Evolutionary conservation across 1,140 invertebrate genomes (phyloP).

Genomic region (Luehdorfia chinensis): DNA sequence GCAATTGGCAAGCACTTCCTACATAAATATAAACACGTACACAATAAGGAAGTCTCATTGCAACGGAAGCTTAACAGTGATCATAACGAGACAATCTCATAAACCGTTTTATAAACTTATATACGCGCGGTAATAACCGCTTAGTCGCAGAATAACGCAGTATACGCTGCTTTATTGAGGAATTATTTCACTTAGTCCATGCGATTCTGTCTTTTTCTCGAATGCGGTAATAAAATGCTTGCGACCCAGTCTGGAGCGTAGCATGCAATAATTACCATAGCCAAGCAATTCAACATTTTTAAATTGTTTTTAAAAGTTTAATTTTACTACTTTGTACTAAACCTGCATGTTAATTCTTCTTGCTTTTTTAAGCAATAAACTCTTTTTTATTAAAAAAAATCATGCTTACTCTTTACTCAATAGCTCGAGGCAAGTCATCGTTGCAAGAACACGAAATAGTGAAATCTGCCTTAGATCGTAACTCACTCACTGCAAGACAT

Average conservation of each 20-base stretch:
- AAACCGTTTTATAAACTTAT: slow-evolving; percentile 30
- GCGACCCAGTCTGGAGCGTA: too few relatives aligned
- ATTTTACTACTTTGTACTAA: too few relatives aligned
- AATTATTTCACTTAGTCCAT: slow-evolving; percentile 8
- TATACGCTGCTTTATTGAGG: slow-evolving; percentile 23
- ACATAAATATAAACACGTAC: background rate
- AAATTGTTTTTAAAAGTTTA: too few relatives aligned
- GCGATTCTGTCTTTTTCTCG: slow-evolving; percentile 1
- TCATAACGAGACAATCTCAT: slow-evolving; percentile 31
- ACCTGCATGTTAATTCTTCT: too few relatives aligned
- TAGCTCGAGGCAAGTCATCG: too few relatives aligned
- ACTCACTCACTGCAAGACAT: slow-evolving; percentile 10
- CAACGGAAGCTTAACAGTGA: slow-evolving; percentile 21
- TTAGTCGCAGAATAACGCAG: slow-evolving; percentile 20
- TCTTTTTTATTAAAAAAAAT: too few relatives aligned
- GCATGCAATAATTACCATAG: too few relatives aligned
- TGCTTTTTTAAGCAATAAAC: too few relatives aligned
- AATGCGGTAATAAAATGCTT: slow-evolving; percentile 9
- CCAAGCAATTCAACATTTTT: too few relatives aligned
- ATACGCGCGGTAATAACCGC: slow-evolving; percentile 23
- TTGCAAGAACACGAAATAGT: too few relatives aligned
- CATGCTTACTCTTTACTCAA: too few relatives aligned
- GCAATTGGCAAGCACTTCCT: background rate
- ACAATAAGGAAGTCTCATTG: slow-evolving; percentile 29
- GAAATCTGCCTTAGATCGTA: too few relatives aligned